Evolutionary conservation across 2,888 invertebrate species (phyloP), one percentile per base, ranked within the genome.

Genomic region (Plemyria rubiginata): DNA sequence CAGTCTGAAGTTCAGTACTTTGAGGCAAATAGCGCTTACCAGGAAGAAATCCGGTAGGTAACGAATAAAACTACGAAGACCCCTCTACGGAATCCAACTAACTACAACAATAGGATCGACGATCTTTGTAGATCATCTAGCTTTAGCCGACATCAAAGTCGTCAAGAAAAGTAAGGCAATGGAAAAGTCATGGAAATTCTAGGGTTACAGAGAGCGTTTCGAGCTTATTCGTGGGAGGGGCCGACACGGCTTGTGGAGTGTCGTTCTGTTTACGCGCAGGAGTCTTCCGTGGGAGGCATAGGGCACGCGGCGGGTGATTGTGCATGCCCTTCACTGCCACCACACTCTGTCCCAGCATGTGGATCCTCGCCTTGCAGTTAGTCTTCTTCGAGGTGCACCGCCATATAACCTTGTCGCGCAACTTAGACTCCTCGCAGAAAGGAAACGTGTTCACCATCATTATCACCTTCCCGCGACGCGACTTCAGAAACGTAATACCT

Each of bases 381-480:
- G 93, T 93, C 80, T 93, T 93, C 84, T 93, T 93, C 8, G 93
- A 93, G 40, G 93, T 93, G 72, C 93, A 93, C 52, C 93, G 81
- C 93, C 93, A 93, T 68, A 93, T 93, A 51, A 93, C 92, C 73
- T 93, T 93, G 72, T 92, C 92, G 64, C 92, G 78, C 76, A 93
- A 74, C 75, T 92, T 92, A 2, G 93, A 93, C 79, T 93, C 93
- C 75, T 93, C 93, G 74, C 93, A 93, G 78, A 93, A 93, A 4
- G 93, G 93, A 71, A 93, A 93, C 51, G 93, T 93, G 72, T 93
- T 93, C 80, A 93, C 93, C 90, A 93, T 90, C 93, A 93, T 93
- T 69, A 93, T 92, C 54, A 93, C 86, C 76, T 93, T 93, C 61
- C 93, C 93, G 48, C 93, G 92, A 1, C 93, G 87, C 38, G 93